phyloP scores from a whole-genome alignment of 2,888 invertebrate genomes.

The Lasiommata megera region DNA sequence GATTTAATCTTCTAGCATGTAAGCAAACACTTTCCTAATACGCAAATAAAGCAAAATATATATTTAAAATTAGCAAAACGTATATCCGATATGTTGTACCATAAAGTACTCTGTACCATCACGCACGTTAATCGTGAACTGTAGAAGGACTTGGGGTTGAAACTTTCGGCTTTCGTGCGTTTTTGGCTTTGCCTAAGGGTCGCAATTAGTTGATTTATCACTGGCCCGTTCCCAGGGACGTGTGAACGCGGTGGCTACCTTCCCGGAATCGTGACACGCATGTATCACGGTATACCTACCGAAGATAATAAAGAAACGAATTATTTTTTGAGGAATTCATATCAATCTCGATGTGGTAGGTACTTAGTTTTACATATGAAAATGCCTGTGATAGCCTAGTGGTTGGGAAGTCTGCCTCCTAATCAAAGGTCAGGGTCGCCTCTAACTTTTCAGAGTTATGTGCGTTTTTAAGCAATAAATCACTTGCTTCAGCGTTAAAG shows the following conservation, averaged over 20 bases:
- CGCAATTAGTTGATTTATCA: slow-evolving; percentile 26
- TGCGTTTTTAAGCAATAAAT: no score
- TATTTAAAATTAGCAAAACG: neutral
- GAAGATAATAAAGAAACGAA: neutral
- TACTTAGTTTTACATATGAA: no score
- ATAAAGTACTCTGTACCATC: slow-evolving; percentile 25
- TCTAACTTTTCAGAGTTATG: no score
- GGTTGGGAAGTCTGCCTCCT: no score
- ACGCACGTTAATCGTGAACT: slow-evolving; percentile 41
- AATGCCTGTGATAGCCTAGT: no score
- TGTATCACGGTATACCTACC: neutral
- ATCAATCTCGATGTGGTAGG: no score
- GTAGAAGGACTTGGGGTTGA: slow-evolving; percentile 29
- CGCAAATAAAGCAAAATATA: neutral
- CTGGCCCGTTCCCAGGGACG: slow-evolving; percentile 20
- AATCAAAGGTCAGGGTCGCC: no score
- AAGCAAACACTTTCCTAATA: neutral
- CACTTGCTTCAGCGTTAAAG: no score
- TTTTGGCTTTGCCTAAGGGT: slow-evolving; percentile 32
- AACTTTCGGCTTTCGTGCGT: slow-evolving; percentile 34
- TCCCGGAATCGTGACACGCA: slow-evolving; percentile 22
- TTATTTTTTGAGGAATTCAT: neutral
- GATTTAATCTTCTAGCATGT: neutral
- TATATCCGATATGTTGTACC: no score
- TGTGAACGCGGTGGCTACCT: slow-evolving; percentile 22